Evolutionary conservation across 2,113 vertebrate genomes (phyloP).

Genomic region (Lampris incognitus): DNA sequence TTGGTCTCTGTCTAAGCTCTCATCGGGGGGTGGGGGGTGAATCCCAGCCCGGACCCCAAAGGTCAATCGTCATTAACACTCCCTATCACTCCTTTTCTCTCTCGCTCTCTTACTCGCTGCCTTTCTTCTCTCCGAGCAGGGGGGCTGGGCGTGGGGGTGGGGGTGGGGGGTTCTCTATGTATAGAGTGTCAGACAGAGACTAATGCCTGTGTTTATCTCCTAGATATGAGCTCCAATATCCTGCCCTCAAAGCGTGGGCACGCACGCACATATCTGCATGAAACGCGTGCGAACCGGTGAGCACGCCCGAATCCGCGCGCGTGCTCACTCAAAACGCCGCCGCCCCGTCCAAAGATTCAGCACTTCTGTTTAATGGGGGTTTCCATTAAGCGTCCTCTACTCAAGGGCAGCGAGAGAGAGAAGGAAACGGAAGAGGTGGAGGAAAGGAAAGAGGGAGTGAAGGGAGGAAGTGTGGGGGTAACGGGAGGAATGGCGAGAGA

Average conservation of each 20-base stretch:
- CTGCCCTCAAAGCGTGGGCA: conserved; percentile 57
- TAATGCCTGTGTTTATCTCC: conserved; percentile 77
- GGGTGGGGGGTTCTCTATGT: conserved; percentile 33
- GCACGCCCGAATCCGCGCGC: conserved; percentile 7
- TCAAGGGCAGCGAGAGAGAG: conserved; percentile 64
- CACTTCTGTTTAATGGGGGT: conserved; percentile 54
- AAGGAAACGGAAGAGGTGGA: neutral
- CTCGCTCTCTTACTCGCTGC: conserved; percentile 36
- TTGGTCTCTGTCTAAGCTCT: conserved; percentile 70
- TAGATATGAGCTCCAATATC: conserved; percentile 74
- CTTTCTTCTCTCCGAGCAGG: conserved; percentile 36
- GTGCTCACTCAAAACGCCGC: conserved; percentile 34
- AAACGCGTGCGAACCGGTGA: conserved; percentile 18
- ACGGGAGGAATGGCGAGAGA: conserved; percentile 21
- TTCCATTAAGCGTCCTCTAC: conserved; percentile 72
- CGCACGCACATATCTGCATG: conserved; percentile 38
- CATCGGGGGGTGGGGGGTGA: conserved; percentile 51
- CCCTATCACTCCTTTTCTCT: conserved; percentile 50
- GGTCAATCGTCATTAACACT: conserved; percentile 74
- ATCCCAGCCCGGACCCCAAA: conserved; percentile 64
- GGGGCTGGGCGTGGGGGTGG: neutral
- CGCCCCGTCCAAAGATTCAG: conserved; percentile 48
- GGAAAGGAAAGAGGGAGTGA: conserved; percentile 28
- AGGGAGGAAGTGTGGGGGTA: conserved; percentile 9
- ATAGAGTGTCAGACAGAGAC: conserved; percentile 75